Conservation (phyloP, 1,140 invertebrate species). For the Trichomalopsis sarcophagae region DNA sequence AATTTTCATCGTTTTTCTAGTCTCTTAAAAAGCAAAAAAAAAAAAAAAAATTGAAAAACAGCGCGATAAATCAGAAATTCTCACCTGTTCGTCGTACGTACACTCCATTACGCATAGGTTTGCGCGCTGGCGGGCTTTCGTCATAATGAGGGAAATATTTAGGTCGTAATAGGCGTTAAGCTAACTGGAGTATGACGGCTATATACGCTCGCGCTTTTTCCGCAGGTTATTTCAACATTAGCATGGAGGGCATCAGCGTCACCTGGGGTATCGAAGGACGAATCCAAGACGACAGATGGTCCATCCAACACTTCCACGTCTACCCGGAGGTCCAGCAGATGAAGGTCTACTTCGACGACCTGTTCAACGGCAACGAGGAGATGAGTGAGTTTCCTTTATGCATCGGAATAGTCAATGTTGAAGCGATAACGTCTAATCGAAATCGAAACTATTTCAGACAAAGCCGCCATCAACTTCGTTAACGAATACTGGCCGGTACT, state of each 20-base stretch:
- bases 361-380: conserved; percentile 77
- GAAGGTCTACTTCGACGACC: conserved; percentile 74
- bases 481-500: conserved; percentile 78
- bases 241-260: conserved; percentile 62
- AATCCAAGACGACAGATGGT: conserved; percentile 67
- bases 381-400: conserved; percentile 74
- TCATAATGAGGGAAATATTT: conserved; percentile 38
- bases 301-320: conserved; percentile 78
- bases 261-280: conserved; percentile 64
- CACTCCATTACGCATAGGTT: neutral
- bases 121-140: conserved; percentile 3
- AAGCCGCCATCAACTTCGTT: conserved; percentile 72
- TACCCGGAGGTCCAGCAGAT: conserved; percentile 78
- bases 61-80: too few relatives aligned
- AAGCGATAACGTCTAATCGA: too few relatives aligned
- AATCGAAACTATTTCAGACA: conserved; percentile 65
- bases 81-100: too few relatives aligned
- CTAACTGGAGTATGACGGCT: conserved; percentile 38
- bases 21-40: too few relatives aligned
- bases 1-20: too few relatives aligned
- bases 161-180: conserved; percentile 40
- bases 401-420: too few relatives aligned
- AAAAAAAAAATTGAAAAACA: too few relatives aligned
- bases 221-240: conserved; percentile 69
- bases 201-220: conserved; percentile 11